Conservation (phyloP, 2,797 vertebrate species). For the Micromesistius poutassou region DNA sequence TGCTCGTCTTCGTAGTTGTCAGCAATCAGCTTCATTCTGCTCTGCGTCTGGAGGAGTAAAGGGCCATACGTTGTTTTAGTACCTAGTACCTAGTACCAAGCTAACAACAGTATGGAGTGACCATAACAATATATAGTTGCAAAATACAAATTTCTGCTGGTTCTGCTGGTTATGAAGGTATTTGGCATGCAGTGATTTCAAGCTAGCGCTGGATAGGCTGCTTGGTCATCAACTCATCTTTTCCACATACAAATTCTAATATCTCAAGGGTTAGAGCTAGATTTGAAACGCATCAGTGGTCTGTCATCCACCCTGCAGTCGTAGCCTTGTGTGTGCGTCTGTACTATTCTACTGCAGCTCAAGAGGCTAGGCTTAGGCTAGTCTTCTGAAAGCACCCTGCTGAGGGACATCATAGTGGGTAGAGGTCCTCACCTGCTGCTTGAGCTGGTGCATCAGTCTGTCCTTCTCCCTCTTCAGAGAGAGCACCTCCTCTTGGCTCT, state of each 20-base stretch:
- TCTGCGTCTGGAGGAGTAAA: conserved; percentile 82
- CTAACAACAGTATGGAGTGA: too few species aligned
- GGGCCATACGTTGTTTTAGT: background rate
- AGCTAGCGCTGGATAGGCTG: too few species aligned
- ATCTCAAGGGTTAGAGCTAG: too few species aligned
- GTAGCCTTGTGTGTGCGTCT: background rate
- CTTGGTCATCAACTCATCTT: too few species aligned
- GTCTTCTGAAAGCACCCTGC: background rate
- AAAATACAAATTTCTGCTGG: background rate
- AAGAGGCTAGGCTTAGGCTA: background rate
- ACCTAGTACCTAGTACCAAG: background rate
- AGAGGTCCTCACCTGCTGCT: conserved; percentile 86
- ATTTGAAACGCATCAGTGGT: too few species aligned
- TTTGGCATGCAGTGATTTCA: background rate
- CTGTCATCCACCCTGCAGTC: too few species aligned
- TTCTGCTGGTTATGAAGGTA: background rate
- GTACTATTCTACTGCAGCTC: background rate
- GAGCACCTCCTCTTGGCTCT: conserved; percentile 97
- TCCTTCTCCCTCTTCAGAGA: conserved; percentile 95
- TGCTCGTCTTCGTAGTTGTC: conserved; percentile 94
- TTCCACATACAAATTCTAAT: too few species aligned
- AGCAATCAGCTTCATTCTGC: conserved; percentile 95
- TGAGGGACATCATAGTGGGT: background rate
- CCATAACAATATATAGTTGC: background rate
- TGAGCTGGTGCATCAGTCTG: conserved; percentile 95